Base-by-base conservation (phyloP, 1,140 invertebrate genomes). In the Dysdera silvatica region DNA sequence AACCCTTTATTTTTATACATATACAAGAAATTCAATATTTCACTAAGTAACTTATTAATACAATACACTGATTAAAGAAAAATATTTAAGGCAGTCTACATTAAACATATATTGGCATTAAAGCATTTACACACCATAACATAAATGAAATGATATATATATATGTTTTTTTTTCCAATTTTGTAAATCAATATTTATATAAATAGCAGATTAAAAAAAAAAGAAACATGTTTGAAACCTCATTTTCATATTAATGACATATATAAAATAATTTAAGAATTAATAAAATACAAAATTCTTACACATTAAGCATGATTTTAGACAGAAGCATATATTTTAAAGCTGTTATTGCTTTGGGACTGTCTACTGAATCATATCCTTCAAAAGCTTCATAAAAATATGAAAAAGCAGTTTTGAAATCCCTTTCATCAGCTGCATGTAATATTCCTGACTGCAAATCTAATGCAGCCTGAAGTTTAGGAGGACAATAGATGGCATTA, bases 301-400 rank as follows among this genome's bases (percentile, higher is more conserved):
- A 82, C 80, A 83, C 84, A 69, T 91, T 93, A 16, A 98, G 78
- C 93, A 98, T 97, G 65, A 99, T 98, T 82, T 99, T 99, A 48
- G 91, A 96, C 48, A 99, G 75, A 60, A 99, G 82, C 96, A 99
- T 99, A 76, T 99, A 99, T 75, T 99, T 99, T 1, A 99, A 79
- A 23, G 93, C 91, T 40, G 85, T 89, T 3, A 98, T 76, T 10
- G 96, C 95, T 77, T 93, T 95, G 14, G 85, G 84, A 71, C 83
- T 86, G 72, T 97, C 93, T 18, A 95, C 88, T 68, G 91, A 95
- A 76, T 99, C 95, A 78, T 95, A 98, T 65, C 95, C 95, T 82
- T 99, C 97, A 79, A 99, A 99, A 35, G 96, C 96, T 82, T 99
- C 97, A 79, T 98, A 99, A 75, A 99, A 99, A 75, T 99, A 99